These are phyloP conservation scores for Chitala chitala DNA, from an alignment of 2,113 vertebrate species.

Conservation along the genomic window DNA sequence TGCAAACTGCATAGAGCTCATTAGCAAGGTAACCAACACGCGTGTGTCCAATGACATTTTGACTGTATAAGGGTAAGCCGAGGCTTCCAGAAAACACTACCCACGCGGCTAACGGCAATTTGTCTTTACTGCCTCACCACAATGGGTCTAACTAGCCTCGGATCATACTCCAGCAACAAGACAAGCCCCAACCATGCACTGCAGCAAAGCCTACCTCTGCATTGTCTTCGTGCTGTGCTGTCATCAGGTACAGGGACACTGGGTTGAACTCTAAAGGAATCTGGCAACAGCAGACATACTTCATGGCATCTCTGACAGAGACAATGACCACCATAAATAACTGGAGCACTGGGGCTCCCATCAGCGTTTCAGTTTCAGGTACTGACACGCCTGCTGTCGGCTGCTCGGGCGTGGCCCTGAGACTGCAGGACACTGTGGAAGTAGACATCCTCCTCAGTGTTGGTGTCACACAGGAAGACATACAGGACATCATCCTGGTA, in stretches of 20 bases:
- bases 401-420: conserved; percentile 62
- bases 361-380: not conserved
- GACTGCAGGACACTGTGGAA: conserved; percentile 67
- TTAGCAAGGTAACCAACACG: not conserved
- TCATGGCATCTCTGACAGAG: not conserved
- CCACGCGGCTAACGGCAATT: conserved; percentile 1
- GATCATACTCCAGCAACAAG: too few species aligned
- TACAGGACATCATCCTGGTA: conserved; percentile 73
- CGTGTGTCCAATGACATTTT: not conserved
- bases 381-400: conserved; percentile 53
- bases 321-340: not conserved
- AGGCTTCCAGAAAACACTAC: not conserved
- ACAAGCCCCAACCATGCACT: not conserved
- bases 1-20: not conserved
- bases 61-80: not conserved
- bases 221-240: conserved; percentile 41
- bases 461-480: conserved; percentile 84
- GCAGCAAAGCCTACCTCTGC: not conserved
- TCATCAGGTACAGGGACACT: conserved; percentile 66
- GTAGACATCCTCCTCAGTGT: conserved; percentile 74
- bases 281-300: conserved; percentile 49
- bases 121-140: conserved; percentile 31
- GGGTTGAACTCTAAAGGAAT: conserved; percentile 62
- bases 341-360: not conserved
- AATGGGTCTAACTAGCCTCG: conserved; percentile 30